Percentiles rank a stretch among this genome's conserved stretches.
Conservation (phyloP, 2,888 invertebrate species). For the Drosophila melanosoma region DNA sequence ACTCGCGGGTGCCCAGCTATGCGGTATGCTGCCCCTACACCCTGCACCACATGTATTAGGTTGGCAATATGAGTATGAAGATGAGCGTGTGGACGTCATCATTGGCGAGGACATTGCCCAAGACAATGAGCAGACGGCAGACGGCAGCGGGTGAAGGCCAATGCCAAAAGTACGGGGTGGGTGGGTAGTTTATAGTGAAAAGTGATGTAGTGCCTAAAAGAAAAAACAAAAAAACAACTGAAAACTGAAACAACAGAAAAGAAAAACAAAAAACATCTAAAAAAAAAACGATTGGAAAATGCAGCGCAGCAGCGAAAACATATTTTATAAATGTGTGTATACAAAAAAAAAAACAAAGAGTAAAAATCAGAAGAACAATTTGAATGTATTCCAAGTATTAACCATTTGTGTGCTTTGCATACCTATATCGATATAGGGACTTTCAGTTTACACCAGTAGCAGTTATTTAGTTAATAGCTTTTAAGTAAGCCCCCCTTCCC, state of each 20-base stretch:
- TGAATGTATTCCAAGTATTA: conserved; percentile 26
- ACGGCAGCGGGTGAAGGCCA: conserved; percentile 34
- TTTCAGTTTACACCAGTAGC: conserved; percentile 34
- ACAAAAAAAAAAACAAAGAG: not conserved
- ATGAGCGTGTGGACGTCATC: not conserved
- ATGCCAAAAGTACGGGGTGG: conserved; percentile 26
- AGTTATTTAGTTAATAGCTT: conserved; percentile 30
- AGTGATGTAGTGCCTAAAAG: conserved; percentile 81
- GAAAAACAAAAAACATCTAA: conserved; percentile 34
- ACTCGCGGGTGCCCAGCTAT: conserved; percentile 91
- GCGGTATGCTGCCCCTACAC: conserved; percentile 83
- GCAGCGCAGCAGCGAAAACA: conserved; percentile 46
- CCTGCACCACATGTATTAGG: conserved; percentile 79
- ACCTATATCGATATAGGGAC: conserved; percentile 36
- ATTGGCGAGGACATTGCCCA: conserved; percentile 22
- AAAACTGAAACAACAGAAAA: conserved; percentile 1
- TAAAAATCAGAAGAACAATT: not conserved
- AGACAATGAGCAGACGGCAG: conserved; percentile 25
- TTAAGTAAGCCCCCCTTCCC: conserved; percentile 9
- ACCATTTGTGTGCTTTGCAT: conserved; percentile 37
- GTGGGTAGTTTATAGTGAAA: conserved; percentile 60
- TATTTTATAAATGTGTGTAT: conserved; percentile 73
- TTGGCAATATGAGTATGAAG: not conserved
- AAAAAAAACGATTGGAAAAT: conserved; percentile 1
- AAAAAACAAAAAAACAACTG: conserved; percentile 17